A percentile compares a stretch with the other conserved stretches of the same genome.
phyloP scores from a whole-genome alignment of 92 coral and sea anemone species.

The Bergia puertoricense region DNA sequence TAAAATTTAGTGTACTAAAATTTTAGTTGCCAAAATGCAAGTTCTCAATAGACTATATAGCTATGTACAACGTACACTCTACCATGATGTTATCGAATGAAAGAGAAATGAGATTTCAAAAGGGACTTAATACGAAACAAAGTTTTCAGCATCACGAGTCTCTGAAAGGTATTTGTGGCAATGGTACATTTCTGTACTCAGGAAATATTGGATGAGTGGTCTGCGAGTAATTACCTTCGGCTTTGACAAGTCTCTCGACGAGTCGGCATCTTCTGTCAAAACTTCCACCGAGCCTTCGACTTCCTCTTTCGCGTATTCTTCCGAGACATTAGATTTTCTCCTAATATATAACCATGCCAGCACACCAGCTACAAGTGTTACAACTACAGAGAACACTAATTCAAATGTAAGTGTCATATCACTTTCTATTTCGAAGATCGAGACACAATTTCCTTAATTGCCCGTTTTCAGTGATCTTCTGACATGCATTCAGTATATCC shows the following conservation, averaged over 20 bases:
- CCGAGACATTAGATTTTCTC: neutral
- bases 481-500: too few relatives aligned
- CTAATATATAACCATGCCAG: constrained; percentile 27
- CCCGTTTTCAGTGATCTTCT: too few relatives aligned
- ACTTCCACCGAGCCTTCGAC: constrained; percentile 15
- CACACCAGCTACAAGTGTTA: neutral
- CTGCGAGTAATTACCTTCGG: neutral
- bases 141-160: neutral
- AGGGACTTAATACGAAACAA: neutral
- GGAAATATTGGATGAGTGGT: neutral
- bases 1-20: too few relatives aligned
- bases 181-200: neutral
- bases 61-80: too few relatives aligned
- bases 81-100: too few relatives aligned
- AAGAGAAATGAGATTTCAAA: neutral
- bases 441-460: too few relatives aligned
- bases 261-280: constrained; percentile 14
- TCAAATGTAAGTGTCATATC: constrained; percentile 26
- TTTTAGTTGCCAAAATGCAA: too few relatives aligned
- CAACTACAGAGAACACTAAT: constrained; percentile 8
- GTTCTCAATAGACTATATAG: too few relatives aligned
- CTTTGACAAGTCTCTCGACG: neutral
- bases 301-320: neutral
- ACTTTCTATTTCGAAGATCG: too few relatives aligned
- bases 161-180: neutral